A percentile compares a stretch with the other conserved stretches of the same genome.
Evolutionary conservation across 2,797 vertebrate genomes (phyloP).

Genomic region (Lepus oiostolus): DNA sequence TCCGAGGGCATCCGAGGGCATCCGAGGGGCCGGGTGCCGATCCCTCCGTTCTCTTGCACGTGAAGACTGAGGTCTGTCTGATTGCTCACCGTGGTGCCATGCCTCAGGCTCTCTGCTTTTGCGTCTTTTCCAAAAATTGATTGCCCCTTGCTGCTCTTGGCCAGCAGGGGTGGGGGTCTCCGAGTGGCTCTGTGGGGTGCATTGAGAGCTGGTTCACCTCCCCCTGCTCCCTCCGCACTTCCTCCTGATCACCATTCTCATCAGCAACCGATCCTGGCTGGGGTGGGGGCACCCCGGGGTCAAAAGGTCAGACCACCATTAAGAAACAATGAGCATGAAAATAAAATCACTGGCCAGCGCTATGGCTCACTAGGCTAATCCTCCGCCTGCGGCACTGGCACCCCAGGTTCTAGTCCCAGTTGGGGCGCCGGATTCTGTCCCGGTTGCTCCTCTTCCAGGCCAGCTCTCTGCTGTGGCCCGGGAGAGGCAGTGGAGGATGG

Average conservation of each 20-base stretch:
- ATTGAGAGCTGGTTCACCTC: not conserved
- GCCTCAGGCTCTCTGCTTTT: not conserved
- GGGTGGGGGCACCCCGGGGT: accelerated
- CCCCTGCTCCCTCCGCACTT: accelerated
- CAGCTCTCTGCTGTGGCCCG: too few relatives aligned
- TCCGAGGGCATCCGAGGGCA: not conserved
- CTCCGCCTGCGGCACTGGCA: too few relatives aligned
- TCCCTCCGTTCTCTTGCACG: not conserved
- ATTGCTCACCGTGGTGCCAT: not conserved
- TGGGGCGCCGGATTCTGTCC: too few relatives aligned
- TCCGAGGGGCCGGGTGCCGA: not conserved
- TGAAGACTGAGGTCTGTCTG: not conserved
- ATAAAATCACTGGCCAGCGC: too few relatives aligned
- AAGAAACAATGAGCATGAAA: not conserved
- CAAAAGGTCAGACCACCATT: not conserved
- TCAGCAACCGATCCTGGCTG: accelerated
- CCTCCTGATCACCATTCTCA: not conserved
- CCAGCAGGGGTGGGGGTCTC: not conserved
- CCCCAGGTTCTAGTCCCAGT: too few relatives aligned
- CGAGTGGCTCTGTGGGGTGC: not conserved
- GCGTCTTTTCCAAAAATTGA: not conserved
- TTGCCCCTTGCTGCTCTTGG: not conserved
- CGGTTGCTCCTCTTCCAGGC: too few relatives aligned
- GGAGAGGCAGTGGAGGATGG: too few relatives aligned
- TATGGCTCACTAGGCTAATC: too few relatives aligned